Base-by-base conservation (phyloP, 2,797 vertebrate species). In the Coregonus sp. region DNA sequence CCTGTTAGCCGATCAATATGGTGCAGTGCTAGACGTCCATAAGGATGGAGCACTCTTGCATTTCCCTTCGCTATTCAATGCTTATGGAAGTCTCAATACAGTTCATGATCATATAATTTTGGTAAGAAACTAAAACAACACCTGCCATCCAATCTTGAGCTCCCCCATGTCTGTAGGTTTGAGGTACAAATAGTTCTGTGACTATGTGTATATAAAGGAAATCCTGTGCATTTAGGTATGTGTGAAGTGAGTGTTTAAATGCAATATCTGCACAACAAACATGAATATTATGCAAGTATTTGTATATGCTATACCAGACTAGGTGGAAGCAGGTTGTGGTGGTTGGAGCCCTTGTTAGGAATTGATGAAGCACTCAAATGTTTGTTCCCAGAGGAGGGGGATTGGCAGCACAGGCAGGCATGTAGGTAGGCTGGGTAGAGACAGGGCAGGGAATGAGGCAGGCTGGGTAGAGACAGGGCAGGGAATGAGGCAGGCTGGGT, bases 291-390 rank as follows among this genome's bases (percentile, higher is more conserved):
- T 40, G 1, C 5, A 69, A 90, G 91, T 93, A 11, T 25, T 91
- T 92, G 90, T 79, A 77, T 89, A 87, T 92, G 40, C 7, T 47
- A 47, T 40, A 89, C 84, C 89, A 88, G 87, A 84, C 88, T 88
- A 35, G 86, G 5, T 20, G 56, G 4, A 20, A 59, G 18, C 84
- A 84, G 89, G 90, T 88, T 86, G 89, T 87, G 83, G 89, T 88
- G 89, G 91, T 90, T 92, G 80, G 87, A 92, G 89, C 73, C 73
- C 65, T 93, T 91, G 91, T 93, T 93, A 93, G 90, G 90, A 92
- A 93, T 93, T 92, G 90, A 93, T 92, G 88, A 91, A 90, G 91
- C 86, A 87, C 91, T 93, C 91, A 93, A 93, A 93, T 89, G 90
- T 88, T 90, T 85, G 84, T 88, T 90, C 91, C 91, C 88, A 0